A percentile compares a stretch with the other conserved stretches of the same genome.
phyloP scores from a whole-genome alignment of 2,113 vertebrate species.

The Percina caprodes region DNA sequence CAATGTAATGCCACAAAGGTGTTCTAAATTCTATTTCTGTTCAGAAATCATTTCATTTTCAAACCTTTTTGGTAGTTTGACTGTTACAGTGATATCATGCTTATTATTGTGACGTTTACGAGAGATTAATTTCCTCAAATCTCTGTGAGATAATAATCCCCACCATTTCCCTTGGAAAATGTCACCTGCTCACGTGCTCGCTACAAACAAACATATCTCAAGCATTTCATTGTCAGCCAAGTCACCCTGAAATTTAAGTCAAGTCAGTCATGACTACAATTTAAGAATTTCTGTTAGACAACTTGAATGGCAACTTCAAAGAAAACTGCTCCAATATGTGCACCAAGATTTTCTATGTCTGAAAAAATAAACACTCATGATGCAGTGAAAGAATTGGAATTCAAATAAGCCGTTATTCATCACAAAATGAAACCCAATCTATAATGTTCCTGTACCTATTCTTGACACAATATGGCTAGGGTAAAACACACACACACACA shows the following conservation, averaged over 20 bases:
- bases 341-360: neutral
- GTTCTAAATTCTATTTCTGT: neutral
- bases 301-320: neutral
- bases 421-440: constrained; percentile 12
- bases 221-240: neutral
- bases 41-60: neutral
- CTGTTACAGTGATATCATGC: neutral
- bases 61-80: neutral
- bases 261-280: neutral
- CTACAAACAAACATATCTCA: neutral
- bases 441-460: constrained; percentile 4
- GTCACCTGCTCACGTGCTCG: neutral
- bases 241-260: neutral
- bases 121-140: neutral
- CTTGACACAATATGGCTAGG: constrained; percentile 13
- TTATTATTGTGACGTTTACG: neutral
- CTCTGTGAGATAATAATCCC: neutral
- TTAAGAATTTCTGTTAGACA: neutral
- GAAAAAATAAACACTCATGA: constrained; percentile 2
- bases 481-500: constrained; percentile 55
- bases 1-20: neutral
- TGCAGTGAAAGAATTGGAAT: neutral
- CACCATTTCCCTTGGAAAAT: neutral
- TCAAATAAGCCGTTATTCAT: constrained; percentile 29
- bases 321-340: constrained; percentile 2